Percentiles rank a stretch among this genome's conserved stretches.
Conservation (phyloP, 1,140 invertebrate genomes). For the Paraescarpia echinospica region DNA sequence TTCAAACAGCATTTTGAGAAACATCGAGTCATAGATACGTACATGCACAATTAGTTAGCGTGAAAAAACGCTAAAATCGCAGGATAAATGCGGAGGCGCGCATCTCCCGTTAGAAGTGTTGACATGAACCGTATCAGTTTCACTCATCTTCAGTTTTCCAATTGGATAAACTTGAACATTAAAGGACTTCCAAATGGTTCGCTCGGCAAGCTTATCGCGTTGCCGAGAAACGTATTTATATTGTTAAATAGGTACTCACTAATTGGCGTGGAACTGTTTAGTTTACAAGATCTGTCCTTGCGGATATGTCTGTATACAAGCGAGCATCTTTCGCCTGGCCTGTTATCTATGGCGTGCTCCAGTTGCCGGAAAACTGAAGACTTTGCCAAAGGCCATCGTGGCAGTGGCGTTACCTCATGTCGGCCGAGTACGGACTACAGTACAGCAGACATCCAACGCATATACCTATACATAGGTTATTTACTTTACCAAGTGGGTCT, state of each 20-base stretch:
- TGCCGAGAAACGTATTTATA: background rate
- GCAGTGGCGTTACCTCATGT: too few relatives aligned
- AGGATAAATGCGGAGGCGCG: background rate
- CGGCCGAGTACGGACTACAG: too few relatives aligned
- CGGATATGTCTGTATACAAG: background rate
- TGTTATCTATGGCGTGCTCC: background rate
- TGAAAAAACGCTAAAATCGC: background rate
- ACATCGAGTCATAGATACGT: background rate
- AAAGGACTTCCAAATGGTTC: background rate
- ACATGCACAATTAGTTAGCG: background rate
- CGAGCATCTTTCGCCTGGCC: background rate
- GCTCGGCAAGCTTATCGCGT: background rate
- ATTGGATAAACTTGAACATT: background rate
- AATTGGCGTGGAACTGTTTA: slow-evolving; percentile 1
- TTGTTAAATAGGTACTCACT: background rate
- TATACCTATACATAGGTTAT: too few relatives aligned
- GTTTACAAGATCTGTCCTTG: background rate
- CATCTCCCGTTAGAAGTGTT: background rate
- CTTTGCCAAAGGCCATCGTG: background rate
- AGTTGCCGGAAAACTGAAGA: background rate
- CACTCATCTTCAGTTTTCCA: background rate
- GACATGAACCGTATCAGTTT: background rate
- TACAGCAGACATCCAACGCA: too few relatives aligned
- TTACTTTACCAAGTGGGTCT: too few relatives aligned
- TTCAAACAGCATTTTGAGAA: background rate